Evolutionary conservation across 2,113 vertebrate species (phyloP).

Genomic region (Aphyosemion australe): DNA sequence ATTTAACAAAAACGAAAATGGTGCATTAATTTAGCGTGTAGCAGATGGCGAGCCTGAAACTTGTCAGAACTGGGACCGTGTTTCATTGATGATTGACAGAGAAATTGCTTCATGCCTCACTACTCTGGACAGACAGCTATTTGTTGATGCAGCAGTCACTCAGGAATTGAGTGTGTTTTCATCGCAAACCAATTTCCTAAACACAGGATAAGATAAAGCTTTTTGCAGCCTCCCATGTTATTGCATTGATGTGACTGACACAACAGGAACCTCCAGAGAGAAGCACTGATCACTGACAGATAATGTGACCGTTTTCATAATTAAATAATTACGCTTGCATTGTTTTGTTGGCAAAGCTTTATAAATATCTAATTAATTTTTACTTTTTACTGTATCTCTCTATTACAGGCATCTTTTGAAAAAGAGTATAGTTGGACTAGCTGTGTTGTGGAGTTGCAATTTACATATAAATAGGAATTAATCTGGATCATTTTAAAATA

Average conservation of each 20-base stretch:
- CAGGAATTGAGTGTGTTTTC: constrained; percentile 39
- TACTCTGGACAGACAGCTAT: constrained; percentile 40
- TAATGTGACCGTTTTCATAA: constrained; percentile 1
- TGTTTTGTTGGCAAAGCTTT: neutral
- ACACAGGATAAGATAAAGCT: constrained; percentile 28
- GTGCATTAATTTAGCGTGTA: neutral
- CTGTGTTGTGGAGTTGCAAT: too few relatives aligned
- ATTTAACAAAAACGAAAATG: constrained; percentile 19
- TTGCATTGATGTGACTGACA: constrained; percentile 29
- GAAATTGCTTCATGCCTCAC: constrained; percentile 49
- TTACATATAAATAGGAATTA: too few relatives aligned
- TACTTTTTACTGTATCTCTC: neutral
- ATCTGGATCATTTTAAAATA: too few relatives aligned
- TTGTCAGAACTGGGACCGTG: constrained; percentile 30
- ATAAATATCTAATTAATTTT: constrained; percentile 4
- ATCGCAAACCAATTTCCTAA: constrained; percentile 50
- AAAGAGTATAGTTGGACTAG: too few relatives aligned
- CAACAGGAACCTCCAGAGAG: constrained; percentile 9
- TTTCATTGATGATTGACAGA: constrained; percentile 51
- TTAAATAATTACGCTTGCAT: constrained; percentile 19
- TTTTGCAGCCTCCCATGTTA: constrained; percentile 13
- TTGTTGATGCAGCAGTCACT: constrained; percentile 47
- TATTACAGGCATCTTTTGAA: neutral
- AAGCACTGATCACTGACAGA: constrained; percentile 19
- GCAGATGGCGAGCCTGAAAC: constrained; percentile 34